phyloP scores from a whole-genome alignment of 2,888 invertebrate species.

The Melipona bicolor region DNA sequence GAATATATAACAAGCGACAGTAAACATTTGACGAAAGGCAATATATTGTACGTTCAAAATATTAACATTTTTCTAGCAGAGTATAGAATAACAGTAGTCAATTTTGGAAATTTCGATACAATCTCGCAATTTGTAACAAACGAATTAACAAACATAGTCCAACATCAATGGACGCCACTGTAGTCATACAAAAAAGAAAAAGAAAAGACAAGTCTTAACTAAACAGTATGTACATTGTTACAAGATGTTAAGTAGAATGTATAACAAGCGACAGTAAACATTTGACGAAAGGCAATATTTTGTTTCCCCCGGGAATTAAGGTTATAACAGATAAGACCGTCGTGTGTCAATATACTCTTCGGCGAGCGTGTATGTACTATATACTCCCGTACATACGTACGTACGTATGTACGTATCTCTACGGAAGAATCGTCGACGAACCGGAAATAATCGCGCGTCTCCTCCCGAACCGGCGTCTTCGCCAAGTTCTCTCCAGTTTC shows the following conservation, averaged over 20 bases:
- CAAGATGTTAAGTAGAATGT: neutral
- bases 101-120: too few relatives aligned
- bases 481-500: constrained; percentile 2
- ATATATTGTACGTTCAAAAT: neutral
- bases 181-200: too few relatives aligned
- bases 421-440: neutral
- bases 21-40: neutral
- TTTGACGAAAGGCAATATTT: neutral
- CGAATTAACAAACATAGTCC: too few relatives aligned
- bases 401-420: neutral
- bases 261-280: neutral
- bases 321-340: neutral
- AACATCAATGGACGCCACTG: too few relatives aligned
- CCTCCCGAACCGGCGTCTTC: neutral
- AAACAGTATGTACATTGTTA: neutral
- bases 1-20: neutral
- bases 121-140: too few relatives aligned
- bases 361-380: too few relatives aligned
- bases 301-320: neutral
- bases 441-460: neutral
- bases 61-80: too few relatives aligned
- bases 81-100: too few relatives aligned
- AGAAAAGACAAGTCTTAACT: neutral
- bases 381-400: too few relatives aligned
- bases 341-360: neutral